phyloP scores from a whole-genome alignment of 2,113 vertebrate genomes.

The Callocephalon fimbriatum region DNA sequence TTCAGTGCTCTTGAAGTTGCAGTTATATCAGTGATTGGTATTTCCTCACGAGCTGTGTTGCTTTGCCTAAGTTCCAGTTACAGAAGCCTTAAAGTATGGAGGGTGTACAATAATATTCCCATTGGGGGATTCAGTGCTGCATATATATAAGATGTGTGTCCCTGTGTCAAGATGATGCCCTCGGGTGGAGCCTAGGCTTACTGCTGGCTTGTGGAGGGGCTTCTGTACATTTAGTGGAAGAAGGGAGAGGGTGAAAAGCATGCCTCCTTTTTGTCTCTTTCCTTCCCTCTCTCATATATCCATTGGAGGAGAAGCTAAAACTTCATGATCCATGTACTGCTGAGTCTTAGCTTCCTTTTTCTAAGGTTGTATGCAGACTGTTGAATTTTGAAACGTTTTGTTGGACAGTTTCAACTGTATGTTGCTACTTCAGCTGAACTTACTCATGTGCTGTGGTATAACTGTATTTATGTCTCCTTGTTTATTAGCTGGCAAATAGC shows the following conservation, averaged over 20 bases:
- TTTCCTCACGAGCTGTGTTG: neutral
- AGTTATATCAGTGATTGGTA: neutral
- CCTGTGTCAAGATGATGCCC: neutral
- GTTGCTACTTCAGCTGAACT: neutral
- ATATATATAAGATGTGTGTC: neutral
- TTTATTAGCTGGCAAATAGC: neutral
- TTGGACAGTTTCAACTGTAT: neutral
- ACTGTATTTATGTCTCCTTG: neutral
- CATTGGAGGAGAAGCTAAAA: neutral
- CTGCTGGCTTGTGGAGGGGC: neutral
- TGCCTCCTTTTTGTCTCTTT: neutral
- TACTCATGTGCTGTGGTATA: neutral
- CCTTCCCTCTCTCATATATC: rapidly evolving
- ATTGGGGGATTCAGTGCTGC: neutral
- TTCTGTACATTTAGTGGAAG: neutral
- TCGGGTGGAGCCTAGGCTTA: conserved; percentile 1
- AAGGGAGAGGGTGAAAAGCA: neutral
- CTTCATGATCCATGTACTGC: neutral
- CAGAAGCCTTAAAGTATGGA: neutral
- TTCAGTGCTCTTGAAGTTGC: neutral
- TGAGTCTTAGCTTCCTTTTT: neutral
- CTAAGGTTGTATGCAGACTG: neutral
- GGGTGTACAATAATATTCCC: neutral
- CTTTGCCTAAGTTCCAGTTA: neutral
- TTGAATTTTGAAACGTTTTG: neutral